Percentiles rank a stretch among this genome's conserved stretches.
phyloP scores from a whole-genome alignment of 2,113 vertebrate species.

The Dipodomys merriami region DNA sequence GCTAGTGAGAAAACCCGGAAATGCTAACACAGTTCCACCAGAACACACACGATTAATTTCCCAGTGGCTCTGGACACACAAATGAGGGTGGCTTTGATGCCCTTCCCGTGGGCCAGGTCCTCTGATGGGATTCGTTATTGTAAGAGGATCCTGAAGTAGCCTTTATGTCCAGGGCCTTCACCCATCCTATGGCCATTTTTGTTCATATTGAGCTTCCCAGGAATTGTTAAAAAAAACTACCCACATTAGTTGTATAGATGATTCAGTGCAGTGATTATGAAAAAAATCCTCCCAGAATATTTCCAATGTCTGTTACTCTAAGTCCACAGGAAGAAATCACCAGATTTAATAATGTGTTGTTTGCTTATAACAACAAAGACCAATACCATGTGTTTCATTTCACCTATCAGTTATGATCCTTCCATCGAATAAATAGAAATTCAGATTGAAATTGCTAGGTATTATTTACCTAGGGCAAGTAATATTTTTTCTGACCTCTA shows the following conservation, averaged over 20 bases:
- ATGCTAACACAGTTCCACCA: neutral
- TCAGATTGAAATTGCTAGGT: conserved; percentile 27
- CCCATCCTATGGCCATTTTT: neutral
- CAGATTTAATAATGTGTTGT: conserved; percentile 27
- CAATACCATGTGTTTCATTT: neutral
- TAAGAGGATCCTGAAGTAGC: neutral
- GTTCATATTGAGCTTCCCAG: neutral
- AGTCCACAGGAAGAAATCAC: neutral
- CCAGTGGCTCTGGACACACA: neutral
- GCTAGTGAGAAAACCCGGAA: conserved; percentile 13
- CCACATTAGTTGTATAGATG: neutral
- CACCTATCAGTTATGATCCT: neutral
- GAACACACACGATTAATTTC: neutral
- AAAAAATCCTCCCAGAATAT: neutral
- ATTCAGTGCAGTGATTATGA: neutral
- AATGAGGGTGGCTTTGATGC: neutral
- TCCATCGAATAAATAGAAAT: conserved; percentile 28
- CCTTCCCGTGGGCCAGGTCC: neutral
- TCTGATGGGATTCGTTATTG: neutral
- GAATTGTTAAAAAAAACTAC: neutral
- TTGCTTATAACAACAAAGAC: conserved; percentile 26
- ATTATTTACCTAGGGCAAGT: conserved; percentile 59
- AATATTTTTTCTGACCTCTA: conserved; percentile 65
- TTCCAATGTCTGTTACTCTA: neutral
- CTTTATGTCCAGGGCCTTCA: neutral